Conservation (phyloP, 2,113 vertebrate species). For the Calidris pugnax region DNA sequence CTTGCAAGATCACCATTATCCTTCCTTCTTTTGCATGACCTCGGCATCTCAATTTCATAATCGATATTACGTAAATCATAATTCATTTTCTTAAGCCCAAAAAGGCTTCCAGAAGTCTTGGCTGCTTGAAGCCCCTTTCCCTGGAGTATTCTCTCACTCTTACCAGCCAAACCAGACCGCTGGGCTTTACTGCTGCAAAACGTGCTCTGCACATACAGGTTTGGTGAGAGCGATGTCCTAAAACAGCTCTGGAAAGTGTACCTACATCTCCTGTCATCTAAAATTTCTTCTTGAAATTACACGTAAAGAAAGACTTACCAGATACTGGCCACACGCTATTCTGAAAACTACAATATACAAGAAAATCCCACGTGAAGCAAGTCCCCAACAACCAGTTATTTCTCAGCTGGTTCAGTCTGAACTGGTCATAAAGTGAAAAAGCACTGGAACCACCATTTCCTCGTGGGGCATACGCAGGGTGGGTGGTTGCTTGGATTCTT, state of each 20-base stretch:
- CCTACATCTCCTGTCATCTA: not conserved
- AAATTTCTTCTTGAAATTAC: not conserved
- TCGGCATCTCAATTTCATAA: not conserved
- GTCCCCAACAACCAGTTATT: not conserved
- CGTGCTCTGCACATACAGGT: not conserved
- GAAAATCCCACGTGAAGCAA: not conserved
- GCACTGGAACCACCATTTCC: not conserved
- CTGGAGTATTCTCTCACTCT: not conserved
- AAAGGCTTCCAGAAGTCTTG: not conserved
- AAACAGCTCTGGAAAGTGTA: not conserved
- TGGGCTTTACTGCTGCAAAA: not conserved
- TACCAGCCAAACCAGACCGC: not conserved
- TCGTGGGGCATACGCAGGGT: not conserved
- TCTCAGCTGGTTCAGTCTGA: not conserved
- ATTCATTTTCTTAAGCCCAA: not conserved
- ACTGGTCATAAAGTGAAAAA: not conserved
- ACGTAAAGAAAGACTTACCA: not conserved
- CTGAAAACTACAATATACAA: not conserved
- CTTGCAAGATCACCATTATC: not conserved
- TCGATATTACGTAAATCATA: not conserved
- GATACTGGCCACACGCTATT: not conserved
- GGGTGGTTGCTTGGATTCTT: not conserved
- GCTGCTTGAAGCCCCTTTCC: not conserved
- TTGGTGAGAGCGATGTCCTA: not conserved
- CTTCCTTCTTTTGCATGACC: not conserved